Evolutionary conservation across 2,113 vertebrate genomes (phyloP).

Genomic region (Chlamydotis undulata): DNA sequence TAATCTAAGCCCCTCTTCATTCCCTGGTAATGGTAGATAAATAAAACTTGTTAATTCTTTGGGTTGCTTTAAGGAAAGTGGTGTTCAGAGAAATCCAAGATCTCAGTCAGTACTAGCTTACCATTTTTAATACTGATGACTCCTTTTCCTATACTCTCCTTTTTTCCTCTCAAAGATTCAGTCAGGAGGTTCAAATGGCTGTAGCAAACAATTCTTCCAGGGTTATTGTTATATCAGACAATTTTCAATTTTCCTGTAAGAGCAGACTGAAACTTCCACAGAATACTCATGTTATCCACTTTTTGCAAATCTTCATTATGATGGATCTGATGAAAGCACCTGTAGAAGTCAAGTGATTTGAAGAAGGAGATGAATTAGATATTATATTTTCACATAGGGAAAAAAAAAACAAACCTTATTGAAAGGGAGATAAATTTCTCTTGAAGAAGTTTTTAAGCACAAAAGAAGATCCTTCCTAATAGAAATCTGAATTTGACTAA

Average conservation of each 20-base stretch:
- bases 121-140: neutral
- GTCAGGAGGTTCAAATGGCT: neutral
- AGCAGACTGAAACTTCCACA: neutral
- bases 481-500: neutral
- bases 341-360: neutral
- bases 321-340: neutral
- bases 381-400: neutral
- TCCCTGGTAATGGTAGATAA: neutral
- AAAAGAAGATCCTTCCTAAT: neutral
- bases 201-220: neutral
- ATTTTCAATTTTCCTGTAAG: neutral
- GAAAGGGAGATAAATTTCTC: neutral
- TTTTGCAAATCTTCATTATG: neutral
- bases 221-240: neutral
- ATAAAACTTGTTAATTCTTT: neutral
- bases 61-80: neutral
- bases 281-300: neutral
- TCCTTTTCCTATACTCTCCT: neutral
- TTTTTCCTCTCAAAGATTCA: neutral
- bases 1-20: neutral
- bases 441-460: neutral
- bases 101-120: neutral
- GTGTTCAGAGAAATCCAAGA: neutral
- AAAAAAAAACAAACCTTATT: fast-evolving
- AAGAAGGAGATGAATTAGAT: neutral